Conservation (phyloP, 2,113 vertebrate species). For the Pithys albifrons region DNA sequence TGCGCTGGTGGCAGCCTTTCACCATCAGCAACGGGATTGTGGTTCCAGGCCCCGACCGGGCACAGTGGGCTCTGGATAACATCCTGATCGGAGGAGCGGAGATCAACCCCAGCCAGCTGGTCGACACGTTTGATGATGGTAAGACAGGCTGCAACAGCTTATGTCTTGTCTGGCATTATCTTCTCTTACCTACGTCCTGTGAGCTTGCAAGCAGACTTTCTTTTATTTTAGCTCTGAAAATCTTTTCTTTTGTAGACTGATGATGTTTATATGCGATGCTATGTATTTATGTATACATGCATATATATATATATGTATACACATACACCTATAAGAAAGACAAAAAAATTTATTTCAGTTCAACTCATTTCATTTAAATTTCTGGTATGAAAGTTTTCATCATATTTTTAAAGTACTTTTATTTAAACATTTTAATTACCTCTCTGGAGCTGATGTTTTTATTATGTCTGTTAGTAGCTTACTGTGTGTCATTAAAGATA, state of each 20-base stretch:
- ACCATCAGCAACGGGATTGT: conserved; percentile 85
- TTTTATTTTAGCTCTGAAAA: not conserved
- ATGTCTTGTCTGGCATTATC: not conserved
- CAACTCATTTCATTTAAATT: not conserved
- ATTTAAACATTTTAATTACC: not conserved
- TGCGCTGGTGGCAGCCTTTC: conserved; percentile 99
- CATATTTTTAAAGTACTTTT: not conserved
- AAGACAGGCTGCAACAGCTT: conserved; percentile 34
- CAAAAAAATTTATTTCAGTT: not conserved
- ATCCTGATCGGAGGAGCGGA: conserved; percentile 95
- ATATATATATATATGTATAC: no score
- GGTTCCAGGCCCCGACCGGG: conserved; percentile 85
- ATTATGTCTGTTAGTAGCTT: not conserved
- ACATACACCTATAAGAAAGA: not conserved
- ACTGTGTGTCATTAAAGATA: not conserved
- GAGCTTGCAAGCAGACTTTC: not conserved
- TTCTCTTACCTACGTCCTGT: not conserved
- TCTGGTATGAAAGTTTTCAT: not conserved
- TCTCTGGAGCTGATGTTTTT: not conserved
- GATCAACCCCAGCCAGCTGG: conserved; percentile 94
- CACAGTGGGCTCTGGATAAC: conserved; percentile 97
- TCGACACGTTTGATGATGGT: conserved; percentile 96
- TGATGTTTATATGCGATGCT: not conserved
- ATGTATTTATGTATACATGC: no score
- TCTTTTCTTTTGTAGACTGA: not conserved